These are phyloP conservation scores for Hypotaenidia philippensis DNA, from an alignment of 2,797 vertebrate genomes.

Conservation along the genomic window DNA sequence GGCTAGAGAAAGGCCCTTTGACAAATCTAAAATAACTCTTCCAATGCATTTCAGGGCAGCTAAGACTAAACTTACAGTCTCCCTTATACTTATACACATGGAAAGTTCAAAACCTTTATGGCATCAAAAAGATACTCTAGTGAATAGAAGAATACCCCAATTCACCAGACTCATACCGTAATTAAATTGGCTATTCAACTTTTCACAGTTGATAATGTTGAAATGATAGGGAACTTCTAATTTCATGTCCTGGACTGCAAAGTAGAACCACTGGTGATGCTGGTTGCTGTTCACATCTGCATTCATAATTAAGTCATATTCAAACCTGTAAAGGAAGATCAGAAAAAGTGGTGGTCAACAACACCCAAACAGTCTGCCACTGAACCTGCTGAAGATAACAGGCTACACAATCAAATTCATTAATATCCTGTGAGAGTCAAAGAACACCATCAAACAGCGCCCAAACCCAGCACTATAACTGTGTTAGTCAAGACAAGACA, in stretches of 20 bases:
- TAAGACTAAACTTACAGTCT: neutral
- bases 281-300: conserved; percentile 86
- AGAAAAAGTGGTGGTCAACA: neutral
- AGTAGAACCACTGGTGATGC: conserved; percentile 95
- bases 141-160: neutral
- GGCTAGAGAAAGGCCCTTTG: neutral
- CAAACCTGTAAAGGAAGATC: conserved; percentile 78
- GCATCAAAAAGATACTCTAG: neutral
- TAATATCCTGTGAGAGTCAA: neutral
- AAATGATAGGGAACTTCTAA: conserved; percentile 85
- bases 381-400: neutral
- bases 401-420: neutral
- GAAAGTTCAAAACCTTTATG: neutral
- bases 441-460: neutral
- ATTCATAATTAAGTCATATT: conserved; percentile 92
- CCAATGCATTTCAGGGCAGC: neutral
- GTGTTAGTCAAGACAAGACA: neutral
- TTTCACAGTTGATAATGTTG: conserved; percentile 96
- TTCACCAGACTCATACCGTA: conserved; percentile 84
- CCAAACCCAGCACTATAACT: neutral
- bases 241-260: conserved; percentile 88
- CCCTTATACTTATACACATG: neutral
- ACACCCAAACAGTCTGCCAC: neutral
- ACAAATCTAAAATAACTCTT: neutral
- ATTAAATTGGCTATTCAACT: conserved; percentile 95